Base-by-base conservation (phyloP, 2,113 vertebrate genomes). In the Theristicus caerulescens region DNA sequence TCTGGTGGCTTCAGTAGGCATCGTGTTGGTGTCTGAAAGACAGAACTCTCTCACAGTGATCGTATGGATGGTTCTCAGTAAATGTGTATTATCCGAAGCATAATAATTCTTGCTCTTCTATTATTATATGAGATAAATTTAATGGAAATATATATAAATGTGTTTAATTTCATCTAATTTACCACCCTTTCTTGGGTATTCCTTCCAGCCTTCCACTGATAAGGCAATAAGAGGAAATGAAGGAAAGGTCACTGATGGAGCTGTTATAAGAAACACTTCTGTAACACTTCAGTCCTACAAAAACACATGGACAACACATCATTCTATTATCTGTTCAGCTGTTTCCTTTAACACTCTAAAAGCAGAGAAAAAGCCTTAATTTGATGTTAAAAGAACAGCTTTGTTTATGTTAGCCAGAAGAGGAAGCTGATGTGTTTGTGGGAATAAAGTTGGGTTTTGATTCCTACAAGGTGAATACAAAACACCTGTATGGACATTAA, bases 1-100 rank as follows among this genome's bases (percentile, higher is more conserved):
- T 32, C 46, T 46, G 24, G 14, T 36, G 21, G 5, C 19, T 86
- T 90, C n/a, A 70, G 10, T 11, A 72, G 20, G 16, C 42, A 52
- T 34, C 32, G 7, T 0, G 0, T 4, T 27, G 54, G 8, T 58
- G 25, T 62, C 13, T 62, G 34, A 65, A 84, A 24, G 19, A 24
- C 40, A 52, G 32, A 76, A 6, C 2, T 13, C 25, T 58, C 32
- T 29, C 24, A 40, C 29, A 29, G 34, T 17, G 13, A 32, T 55
- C 11, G 51, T 44, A 38, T 3, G 24, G 22, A 16, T 69, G 26
- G 12, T 34, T 38, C 12, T 59, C 51, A 67, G 34, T 44, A 67
- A 70, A 64, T 32, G 34, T 22, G 17, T 21, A 11, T 47, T 52
- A 51, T 27, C 16, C 71, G 61, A 82, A 70, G 5, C 13, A 32